Conservation (phyloP, 2,113 vertebrate species). For the Hystrix brachyura region DNA sequence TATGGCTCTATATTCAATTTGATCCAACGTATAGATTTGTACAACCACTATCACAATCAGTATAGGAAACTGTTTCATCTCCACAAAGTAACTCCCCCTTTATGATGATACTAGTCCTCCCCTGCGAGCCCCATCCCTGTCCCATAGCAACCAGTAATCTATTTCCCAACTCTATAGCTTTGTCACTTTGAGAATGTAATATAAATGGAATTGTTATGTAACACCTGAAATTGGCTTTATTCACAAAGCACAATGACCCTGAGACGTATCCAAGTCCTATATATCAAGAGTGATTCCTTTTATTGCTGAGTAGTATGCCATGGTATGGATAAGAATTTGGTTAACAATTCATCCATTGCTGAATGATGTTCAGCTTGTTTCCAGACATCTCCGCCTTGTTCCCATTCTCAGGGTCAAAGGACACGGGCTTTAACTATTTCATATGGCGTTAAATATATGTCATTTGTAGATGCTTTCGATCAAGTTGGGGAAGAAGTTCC, state of each 20-base stretch:
- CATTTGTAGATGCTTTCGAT: neutral
- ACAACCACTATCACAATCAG: constrained; percentile 1
- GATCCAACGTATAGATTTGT: neutral
- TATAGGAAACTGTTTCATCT: constrained; percentile 21
- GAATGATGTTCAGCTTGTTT: constrained; percentile 23
- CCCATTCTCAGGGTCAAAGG: neutral
- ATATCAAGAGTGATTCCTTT: neutral
- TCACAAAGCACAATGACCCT: neutral
- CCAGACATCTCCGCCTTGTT: neutral
- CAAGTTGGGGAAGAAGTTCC: neutral
- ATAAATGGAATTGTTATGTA: neutral
- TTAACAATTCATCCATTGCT: neutral
- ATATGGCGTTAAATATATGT: neutral
- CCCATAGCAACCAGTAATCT: constrained; percentile 3
- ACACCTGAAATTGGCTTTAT: neutral
- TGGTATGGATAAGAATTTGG: neutral
- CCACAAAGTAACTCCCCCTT: constrained; percentile 14
- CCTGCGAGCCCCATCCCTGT: neutral
- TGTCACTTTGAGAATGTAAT: neutral
- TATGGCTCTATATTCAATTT: neutral
- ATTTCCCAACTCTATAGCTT: neutral
- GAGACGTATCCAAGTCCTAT: neutral
- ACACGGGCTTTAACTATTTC: neutral
- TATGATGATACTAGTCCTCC: neutral
- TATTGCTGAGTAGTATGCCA: neutral